These are phyloP conservation scores for Zosterops borbonicus DNA, from an alignment of 2,113 vertebrate species.

Conservation along the genomic window DNA sequence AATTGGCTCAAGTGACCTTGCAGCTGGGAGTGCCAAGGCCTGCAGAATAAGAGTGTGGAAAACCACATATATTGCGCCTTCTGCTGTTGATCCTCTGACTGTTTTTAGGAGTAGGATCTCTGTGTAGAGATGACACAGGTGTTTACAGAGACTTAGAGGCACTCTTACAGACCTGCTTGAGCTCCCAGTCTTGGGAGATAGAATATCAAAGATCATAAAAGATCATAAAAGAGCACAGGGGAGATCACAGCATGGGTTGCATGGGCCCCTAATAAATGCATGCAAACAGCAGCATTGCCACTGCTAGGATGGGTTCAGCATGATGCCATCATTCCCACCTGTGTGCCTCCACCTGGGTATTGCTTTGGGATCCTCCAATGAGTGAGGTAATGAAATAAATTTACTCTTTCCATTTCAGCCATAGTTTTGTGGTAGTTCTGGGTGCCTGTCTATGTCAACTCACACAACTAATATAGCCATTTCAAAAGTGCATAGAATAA, in stretches of 20 bases:
- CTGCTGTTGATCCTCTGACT: neutral
- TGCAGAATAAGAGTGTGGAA: neutral
- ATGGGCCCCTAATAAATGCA: rapidly evolving
- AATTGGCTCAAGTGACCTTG: neutral
- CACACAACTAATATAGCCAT: neutral
- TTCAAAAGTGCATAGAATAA: neutral
- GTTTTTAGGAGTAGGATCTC: neutral
- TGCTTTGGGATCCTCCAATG: neutral
- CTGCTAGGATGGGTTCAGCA: neutral
- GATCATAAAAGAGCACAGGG: neutral
- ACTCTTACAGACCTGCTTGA: neutral
- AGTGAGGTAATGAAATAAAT: neutral
- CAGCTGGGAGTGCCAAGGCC: neutral
- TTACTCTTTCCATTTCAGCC: neutral
- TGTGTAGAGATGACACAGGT: neutral
- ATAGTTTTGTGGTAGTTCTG: neutral
- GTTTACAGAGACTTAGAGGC: neutral
- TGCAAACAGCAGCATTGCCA: neutral
- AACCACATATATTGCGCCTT: neutral
- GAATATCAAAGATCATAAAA: neutral
- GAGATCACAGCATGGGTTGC: neutral
- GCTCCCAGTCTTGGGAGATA: neutral
- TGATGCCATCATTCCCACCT: neutral
- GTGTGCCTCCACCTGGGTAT: neutral
- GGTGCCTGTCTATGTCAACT: neutral